These are phyloP conservation scores for Andrena praecox DNA, from an alignment of 2,888 invertebrate species.

Conservation along the genomic window DNA sequence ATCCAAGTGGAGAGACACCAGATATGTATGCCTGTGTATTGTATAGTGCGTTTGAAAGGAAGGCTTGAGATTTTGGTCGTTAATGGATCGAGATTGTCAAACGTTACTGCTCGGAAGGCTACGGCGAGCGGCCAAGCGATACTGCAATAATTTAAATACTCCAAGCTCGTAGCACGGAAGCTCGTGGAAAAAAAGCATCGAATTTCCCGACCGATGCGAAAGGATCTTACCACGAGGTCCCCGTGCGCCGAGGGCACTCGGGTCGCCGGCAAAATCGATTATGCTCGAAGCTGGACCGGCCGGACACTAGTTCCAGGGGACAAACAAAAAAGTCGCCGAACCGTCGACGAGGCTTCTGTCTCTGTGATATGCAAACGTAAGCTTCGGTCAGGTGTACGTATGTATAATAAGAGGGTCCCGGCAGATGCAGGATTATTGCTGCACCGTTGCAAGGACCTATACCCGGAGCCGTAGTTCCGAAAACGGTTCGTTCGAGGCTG, in stretches of 20 bases:
- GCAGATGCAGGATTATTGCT: constrained; percentile 70
- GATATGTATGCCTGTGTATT: background rate
- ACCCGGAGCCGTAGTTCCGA: constrained; percentile 49
- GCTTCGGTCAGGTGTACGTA: constrained; percentile 59
- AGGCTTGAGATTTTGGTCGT: background rate
- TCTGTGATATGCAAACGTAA: constrained; percentile 74
- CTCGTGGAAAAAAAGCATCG: constrained; percentile 51
- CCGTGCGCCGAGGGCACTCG: constrained; percentile 29
- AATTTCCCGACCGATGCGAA: constrained; percentile 53
- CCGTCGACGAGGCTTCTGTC: constrained; percentile 58
- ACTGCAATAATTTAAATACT: constrained; percentile 43
- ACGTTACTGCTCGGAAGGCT: constrained; percentile 1
- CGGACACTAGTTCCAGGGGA: constrained; percentile 57
- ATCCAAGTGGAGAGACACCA: background rate
- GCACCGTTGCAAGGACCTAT: constrained; percentile 56
- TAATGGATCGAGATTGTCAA: background rate
- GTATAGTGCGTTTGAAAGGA: background rate
- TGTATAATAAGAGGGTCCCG: constrained; percentile 63
- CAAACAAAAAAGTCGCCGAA: constrained; percentile 68
- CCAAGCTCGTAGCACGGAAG: constrained; percentile 10
- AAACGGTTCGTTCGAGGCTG: constrained; percentile 55
- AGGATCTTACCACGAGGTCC: constrained; percentile 38
- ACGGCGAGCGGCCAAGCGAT: constrained; percentile 21
- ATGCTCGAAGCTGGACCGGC: constrained; percentile 52
- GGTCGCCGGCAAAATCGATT: constrained; percentile 66